Percentiles rank a stretch among this genome's conserved stretches.
These are phyloP conservation scores for Pachydiplax longipennis DNA, from an alignment of 2,888 invertebrate species.

Conservation along the genomic window DNA sequence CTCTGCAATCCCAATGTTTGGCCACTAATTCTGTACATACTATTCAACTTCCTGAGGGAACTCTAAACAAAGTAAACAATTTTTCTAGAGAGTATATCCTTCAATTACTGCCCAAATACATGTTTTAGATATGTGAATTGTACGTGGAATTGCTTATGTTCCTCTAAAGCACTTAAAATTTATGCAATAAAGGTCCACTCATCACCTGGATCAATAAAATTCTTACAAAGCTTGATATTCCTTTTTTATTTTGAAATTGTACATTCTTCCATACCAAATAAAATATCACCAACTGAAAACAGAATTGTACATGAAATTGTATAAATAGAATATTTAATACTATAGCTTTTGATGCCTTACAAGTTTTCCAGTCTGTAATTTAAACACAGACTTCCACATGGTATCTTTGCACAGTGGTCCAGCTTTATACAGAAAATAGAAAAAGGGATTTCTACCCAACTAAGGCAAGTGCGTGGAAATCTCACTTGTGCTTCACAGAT, in stretches of 20 bases:
- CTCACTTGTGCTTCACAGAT: constrained; percentile 45
- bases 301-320: constrained; percentile 47
- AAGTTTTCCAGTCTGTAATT: constrained; percentile 37
- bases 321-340: constrained; percentile 46
- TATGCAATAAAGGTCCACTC: too few species aligned
- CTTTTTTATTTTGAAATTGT: constrained; percentile 47
- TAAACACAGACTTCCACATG: constrained; percentile 31
- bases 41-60: too few species aligned
- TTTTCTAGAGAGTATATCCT: too few species aligned
- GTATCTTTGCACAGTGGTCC: constrained; percentile 20
- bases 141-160: too few species aligned
- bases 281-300: constrained; percentile 43
- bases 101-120: too few species aligned
- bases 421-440: constrained; percentile 41
- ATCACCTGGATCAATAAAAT: neutral
- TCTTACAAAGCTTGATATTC: constrained; percentile 41
- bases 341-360: constrained; percentile 45
- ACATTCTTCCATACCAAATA: constrained; percentile 47
- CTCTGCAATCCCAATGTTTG: too few species aligned
- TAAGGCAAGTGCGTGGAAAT: constrained; percentile 46
- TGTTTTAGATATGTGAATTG: too few species aligned
- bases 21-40: too few species aligned
- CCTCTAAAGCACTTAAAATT: too few species aligned
- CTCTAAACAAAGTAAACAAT: too few species aligned
- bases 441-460: constrained; percentile 38